Evolutionary conservation across 2,113 vertebrate genomes (phyloP), one percentile per base, ranked within the genome.

Genomic region (Rhodinocichla rosea): DNA sequence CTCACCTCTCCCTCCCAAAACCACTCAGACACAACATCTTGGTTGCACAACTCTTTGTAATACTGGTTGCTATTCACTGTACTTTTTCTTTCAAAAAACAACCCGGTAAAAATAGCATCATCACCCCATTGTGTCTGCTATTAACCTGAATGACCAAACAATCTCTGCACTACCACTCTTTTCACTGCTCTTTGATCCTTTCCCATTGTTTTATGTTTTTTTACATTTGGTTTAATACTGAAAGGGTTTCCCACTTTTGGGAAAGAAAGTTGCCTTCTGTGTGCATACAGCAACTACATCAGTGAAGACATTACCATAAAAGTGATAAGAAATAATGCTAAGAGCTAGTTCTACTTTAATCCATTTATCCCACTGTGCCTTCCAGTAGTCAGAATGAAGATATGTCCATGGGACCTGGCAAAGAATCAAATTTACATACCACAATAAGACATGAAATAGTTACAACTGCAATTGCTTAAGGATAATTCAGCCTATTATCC

Each of bases 401-500:
- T 90, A 88, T 79, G 93, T 90, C 94, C 91, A 94, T 67, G 55
- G 90, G 90, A 96, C 73, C 53, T n/a, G 4, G 90, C 18, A 93
- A 94, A 94, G 71, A 95, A 96, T 81, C 62, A 90, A 73, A 96
- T 97, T 95, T 93, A 57, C 92, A 87, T 93, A 87, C 40, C 69
- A 87, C 86, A 94, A 92, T 93, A 96, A 93, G 56, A 96, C 93
- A 93, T 64, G 64, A 94, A 95, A 92, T 89, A 94, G 92, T 94
- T 96, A 92, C 90, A 95, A 84, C 69, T 81, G 70, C 92, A 90
- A 94, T 75, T 96, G 93, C 90, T 95, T 89, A 90, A 96, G 94
- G 86, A 96, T 68, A 94, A 89, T 96, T 90, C 64, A 90, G 93
- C 62, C 83, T 89, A 95, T 96, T 96, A 96, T 96, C 83, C 69